Evolutionary conservation across 2,888 invertebrate genomes (phyloP).

Genomic region (Pyrocoelia pectoralis): DNA sequence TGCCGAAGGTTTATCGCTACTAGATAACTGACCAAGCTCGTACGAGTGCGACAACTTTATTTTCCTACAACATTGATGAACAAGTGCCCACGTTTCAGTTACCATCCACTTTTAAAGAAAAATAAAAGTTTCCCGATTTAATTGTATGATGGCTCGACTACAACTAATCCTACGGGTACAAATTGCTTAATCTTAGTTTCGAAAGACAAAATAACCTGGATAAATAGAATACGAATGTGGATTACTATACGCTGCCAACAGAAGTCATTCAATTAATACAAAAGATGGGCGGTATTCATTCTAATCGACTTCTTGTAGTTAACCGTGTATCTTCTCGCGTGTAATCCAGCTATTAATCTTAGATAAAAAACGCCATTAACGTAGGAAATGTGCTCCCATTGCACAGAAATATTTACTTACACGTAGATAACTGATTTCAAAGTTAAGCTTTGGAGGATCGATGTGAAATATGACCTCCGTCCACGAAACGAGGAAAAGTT

Average conservation of each 20-base stretch:
- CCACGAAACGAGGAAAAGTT: slow-evolving; percentile 21
- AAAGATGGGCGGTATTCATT: slow-evolving; percentile 5
- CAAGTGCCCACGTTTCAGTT: slow-evolving; percentile 44
- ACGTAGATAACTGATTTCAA: slow-evolving; percentile 44
- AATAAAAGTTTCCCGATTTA: slow-evolving; percentile 41
- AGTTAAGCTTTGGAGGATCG: slow-evolving; percentile 25
- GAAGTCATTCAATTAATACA: slow-evolving; percentile 13
- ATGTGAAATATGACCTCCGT: slow-evolving; percentile 24
- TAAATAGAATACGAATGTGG: slow-evolving; percentile 17
- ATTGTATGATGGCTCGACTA: slow-evolving; percentile 3
- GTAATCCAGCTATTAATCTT: slow-evolving; percentile 49
- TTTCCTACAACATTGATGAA: slow-evolving; percentile 55
- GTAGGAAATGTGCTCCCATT: slow-evolving; percentile 43
- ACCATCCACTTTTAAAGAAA: slow-evolving; percentile 42
- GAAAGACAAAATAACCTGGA: slow-evolving; percentile 29
- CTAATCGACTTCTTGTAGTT: slow-evolving; percentile 22
- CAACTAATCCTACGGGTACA: slow-evolving; percentile 7
- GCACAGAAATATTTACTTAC: slow-evolving; percentile 45
- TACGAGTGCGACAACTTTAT: slow-evolving; percentile 42
- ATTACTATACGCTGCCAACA: slow-evolving; percentile 6
- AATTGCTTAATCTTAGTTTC: slow-evolving; percentile 40
- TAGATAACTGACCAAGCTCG: slow-evolving; percentile 44
- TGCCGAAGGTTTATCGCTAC: slow-evolving; percentile 52
- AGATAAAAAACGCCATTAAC: slow-evolving; percentile 46
- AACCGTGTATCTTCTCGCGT: slow-evolving; percentile 48